Conservation (phyloP, 2,888 invertebrate species). For the Acleris holmiana region DNA sequence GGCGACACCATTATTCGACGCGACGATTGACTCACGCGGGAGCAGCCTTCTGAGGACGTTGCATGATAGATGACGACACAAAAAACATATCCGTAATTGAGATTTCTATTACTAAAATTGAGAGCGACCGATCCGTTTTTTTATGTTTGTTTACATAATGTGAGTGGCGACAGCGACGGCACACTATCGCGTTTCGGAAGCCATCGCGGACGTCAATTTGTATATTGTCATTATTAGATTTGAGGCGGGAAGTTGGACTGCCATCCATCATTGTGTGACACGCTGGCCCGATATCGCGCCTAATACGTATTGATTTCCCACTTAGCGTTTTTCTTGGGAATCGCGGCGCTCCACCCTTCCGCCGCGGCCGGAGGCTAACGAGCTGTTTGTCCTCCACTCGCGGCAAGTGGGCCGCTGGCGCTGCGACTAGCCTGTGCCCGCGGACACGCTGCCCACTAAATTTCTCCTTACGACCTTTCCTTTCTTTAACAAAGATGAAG, state of each 20-base stretch:
- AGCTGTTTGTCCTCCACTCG: conserved; percentile 82
- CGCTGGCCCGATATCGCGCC: conserved; percentile 81
- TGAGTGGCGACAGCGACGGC: conserved; percentile 71
- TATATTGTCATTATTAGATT: conserved; percentile 84
- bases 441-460: conserved; percentile 16
- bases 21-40: conserved; percentile 74
- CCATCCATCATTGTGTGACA: conserved; percentile 83
- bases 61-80: conserved; percentile 78
- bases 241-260: conserved; percentile 77
- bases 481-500: no score
- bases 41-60: conserved; percentile 64
- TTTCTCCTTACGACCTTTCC: conserved; percentile 9
- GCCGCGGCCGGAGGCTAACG: conserved; percentile 73
- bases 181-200: conserved; percentile 79
- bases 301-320: conserved; percentile 85
- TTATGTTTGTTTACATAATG: conserved; percentile 81
- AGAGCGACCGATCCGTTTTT: conserved; percentile 71
- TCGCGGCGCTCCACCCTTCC: conserved; percentile 82
- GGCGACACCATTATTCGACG: conserved; percentile 73
- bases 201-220: conserved; percentile 81
- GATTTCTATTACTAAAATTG: conserved; percentile 83
- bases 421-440: conserved; percentile 40
- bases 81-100: conserved; percentile 83
- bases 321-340: conserved; percentile 83
- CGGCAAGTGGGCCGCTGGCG: conserved; percentile 63